Evolutionary conservation across 2,113 vertebrate species (phyloP), one percentile per base, ranked within the genome.

Genomic region (Neodon shergylaensis): DNA sequence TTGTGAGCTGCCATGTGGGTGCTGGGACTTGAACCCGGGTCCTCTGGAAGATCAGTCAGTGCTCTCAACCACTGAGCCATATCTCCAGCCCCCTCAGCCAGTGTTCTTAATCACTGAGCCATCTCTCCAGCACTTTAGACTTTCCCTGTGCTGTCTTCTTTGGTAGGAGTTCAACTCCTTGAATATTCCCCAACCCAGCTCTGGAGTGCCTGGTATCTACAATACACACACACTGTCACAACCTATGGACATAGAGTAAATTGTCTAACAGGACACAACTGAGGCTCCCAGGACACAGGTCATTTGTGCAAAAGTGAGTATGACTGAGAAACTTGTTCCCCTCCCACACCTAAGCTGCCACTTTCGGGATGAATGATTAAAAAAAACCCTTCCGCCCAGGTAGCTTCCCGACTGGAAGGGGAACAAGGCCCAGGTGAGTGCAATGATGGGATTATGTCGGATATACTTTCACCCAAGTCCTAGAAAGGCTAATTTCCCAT

Each of bases 261-360:
- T 63, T 44, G 21, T 73, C 79, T 47, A 91, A 79, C 8, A 88
- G 28, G 66, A 81, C 58, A 92, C 52, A 65, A 21, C n/a, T 12
- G 58, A 79, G 66, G 58, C 88, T 89, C 81, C n/a, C 42, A 70
- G 68, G 76, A 78, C 54, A 63, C 42, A 82, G 66, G 52, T 33
- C n/a, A 68, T 73, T 66, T 66, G 5, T 65, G 89, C 28, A 52
- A 63, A 93, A 77, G 52, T 65, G 49, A 54, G 24, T 79, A 36
- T 86, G 65, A 94, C 65, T 85, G 44, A 81, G 77, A 82, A 88
- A 33, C 47, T 39, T 39, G 94, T 88, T 77, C 44, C 54, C 84
- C 72, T 78, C n/a, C 28, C 73, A 78, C 42, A 72, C 17, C 26
- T 61, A 31, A 89, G 33, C 39, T 70, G 87, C 82, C 47, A 36